phyloP scores from a whole-genome alignment of 2,113 vertebrate species.

The human (Homo sapiens) region GRCh38 chr1:20506001-20506500 shows the following conservation, averaged over 20 bases:
- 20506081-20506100: too few relatives aligned
- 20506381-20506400: background rate
- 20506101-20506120: too few relatives aligned
- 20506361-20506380: background rate
- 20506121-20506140: too few relatives aligned
- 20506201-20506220: background rate
- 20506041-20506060: background rate
- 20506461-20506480: background rate
- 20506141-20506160: background rate
- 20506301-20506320: background rate
- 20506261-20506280: background rate
- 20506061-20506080: background rate
- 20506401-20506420: background rate
- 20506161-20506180: background rate
- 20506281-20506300: background rate
- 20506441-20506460: background rate
- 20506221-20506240: background rate
- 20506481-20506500: background rate
- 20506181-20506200: background rate
- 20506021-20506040: background rate
- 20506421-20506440: background rate
- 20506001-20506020: background rate
- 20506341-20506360: background rate
- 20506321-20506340: background rate
- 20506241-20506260: background rate